These are phyloP conservation scores for Hydrotaea cyrtoneurina DNA, from an alignment of 2,888 invertebrate genomes.

Conservation along the genomic window DNA sequence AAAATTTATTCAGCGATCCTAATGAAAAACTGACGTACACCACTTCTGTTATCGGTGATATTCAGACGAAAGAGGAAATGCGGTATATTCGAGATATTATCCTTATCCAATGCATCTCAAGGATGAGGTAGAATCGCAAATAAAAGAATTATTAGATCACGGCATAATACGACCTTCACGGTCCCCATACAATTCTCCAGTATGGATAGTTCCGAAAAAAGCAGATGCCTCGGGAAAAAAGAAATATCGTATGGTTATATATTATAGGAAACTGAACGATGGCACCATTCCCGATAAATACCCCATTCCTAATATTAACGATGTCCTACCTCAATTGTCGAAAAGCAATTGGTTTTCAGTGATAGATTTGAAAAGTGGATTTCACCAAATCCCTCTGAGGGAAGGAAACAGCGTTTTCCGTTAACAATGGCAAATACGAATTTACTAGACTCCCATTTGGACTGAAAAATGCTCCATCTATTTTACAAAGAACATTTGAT, in stretches of 20 bases:
- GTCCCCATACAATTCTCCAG: constrained; percentile 33
- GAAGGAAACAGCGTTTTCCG: constrained; percentile 35
- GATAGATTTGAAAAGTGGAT: constrained; percentile 32
- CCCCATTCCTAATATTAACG: constrained; percentile 20
- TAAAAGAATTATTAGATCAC: constrained; percentile 25
- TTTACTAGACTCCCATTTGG: constrained; percentile 48
- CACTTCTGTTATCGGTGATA: constrained; percentile 14
- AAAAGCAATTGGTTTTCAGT: constrained; percentile 28
- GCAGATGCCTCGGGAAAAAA: constrained; percentile 38
- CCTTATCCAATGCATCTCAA: constrained; percentile 38
- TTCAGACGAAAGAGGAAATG: constrained; percentile 29
- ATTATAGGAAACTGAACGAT: constrained; percentile 37
- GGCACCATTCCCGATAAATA: constrained; percentile 29
- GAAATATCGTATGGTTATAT: constrained; percentile 38
- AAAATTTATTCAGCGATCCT: constrained; percentile 11
- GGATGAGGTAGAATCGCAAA: constrained; percentile 35
- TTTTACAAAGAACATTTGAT: constrained; percentile 13
- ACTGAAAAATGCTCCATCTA: constrained; percentile 37
- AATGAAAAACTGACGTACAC: constrained; percentile 36
- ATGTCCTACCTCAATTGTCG: constrained; percentile 19
- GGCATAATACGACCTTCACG: constrained; percentile 18
- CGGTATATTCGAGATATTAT: constrained; percentile 33
- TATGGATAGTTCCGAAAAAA: constrained; percentile 39
- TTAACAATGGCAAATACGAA: constrained; percentile 41
- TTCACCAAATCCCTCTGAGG: constrained; percentile 50